A percentile compares a stretch with the other conserved stretches of the same genome.
phyloP scores from a whole-genome alignment of 1,140 invertebrate species.

The Sesamia nonagrioides region DNA sequence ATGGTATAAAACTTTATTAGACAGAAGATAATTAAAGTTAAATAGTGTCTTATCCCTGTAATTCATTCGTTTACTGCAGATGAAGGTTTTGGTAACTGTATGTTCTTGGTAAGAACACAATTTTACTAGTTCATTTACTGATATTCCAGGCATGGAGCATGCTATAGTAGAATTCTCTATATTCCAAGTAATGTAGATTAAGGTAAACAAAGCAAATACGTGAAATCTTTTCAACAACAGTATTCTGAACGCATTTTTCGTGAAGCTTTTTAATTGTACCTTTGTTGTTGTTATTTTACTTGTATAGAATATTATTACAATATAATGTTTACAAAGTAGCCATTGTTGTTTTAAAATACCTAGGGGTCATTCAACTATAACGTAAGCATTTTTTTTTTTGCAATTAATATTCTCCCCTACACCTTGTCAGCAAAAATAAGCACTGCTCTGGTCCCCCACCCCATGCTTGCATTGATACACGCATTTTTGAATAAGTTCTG shows the following conservation, averaged over 20 bases:
- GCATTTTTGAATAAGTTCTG: too few relatives aligned
- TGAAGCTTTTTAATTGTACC: slow-evolving; percentile 23
- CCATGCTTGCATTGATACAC: too few relatives aligned
- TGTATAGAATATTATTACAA: slow-evolving; percentile 40
- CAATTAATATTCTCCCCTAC: too few relatives aligned
- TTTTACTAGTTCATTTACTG: slow-evolving; percentile 7
- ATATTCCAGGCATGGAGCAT: not conserved
- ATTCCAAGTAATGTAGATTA: slow-evolving; percentile 35
- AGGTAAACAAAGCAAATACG: slow-evolving; percentile 30
- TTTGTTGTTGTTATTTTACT: slow-evolving; percentile 35
- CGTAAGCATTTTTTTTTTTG: too few relatives aligned
- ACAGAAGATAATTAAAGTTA: not conserved
- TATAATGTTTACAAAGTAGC: slow-evolving; percentile 28
- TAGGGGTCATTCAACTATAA: not conserved
- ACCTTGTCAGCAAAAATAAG: too few relatives aligned
- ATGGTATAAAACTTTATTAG: slow-evolving; percentile 23
- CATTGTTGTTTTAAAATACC: slow-evolving; percentile 1
- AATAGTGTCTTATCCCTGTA: slow-evolving; percentile 20
- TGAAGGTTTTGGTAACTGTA: not conserved
- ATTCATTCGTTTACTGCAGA: slow-evolving; percentile 19
- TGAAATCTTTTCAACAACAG: slow-evolving; percentile 12
- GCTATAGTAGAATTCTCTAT: slow-evolving; percentile 2
- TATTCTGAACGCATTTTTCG: slow-evolving; percentile 11
- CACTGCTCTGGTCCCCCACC: too few relatives aligned
- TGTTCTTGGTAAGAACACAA: slow-evolving; percentile 8